Base-by-base conservation (phyloP, 2,797 vertebrate genomes). In the Mycteria americana region DNA sequence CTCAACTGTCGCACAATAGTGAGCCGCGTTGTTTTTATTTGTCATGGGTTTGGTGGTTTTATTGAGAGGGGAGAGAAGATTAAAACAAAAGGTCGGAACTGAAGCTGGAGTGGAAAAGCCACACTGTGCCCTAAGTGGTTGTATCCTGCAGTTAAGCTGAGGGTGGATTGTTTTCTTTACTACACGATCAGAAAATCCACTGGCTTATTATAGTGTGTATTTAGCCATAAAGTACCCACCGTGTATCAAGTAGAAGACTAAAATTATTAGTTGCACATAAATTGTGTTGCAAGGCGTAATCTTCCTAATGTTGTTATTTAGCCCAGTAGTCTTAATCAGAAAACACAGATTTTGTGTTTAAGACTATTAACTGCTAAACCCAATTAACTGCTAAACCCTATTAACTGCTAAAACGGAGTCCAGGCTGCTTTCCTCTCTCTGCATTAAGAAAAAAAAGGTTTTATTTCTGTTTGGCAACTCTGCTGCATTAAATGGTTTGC, bases 171-270 rank as follows among this genome's bases (percentile, higher is more conserved):
- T 96, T 98, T 97, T 88, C 95, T 82, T 92, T 96, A 65, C 74
- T 43, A 65, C 2, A 10, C 81, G 97, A 95, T 97, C 97, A 98
- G 97, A 91, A 94, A 94, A 74, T 56, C 95, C 88, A 43, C 92
- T 3, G 80, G 62, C 46, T 98, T 94, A 92, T 97, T 96, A 39
- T 1, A 80, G 87, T 37, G 25, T 96, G 93, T 96, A 94, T 92
- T 97, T 97, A 98, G 97, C 97, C 89, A 57, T 56, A 65, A 98
- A 97, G 63, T 88, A 94, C n/a, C 74, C 69, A 79, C 74, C 53
- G 27, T 2, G 5, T 84, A 74, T 70, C 7, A 6, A 95, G 87
- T 43, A 79, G 73, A 83, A 95, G 88, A 93, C 94, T 93, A 43
- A 97, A 98, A 98, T 97, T 83, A 94, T 78, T 37, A 37, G 37